Evolutionary conservation across 2,888 invertebrate species (phyloP).

Genomic region (Gymnosoma rotundatum): DNA sequence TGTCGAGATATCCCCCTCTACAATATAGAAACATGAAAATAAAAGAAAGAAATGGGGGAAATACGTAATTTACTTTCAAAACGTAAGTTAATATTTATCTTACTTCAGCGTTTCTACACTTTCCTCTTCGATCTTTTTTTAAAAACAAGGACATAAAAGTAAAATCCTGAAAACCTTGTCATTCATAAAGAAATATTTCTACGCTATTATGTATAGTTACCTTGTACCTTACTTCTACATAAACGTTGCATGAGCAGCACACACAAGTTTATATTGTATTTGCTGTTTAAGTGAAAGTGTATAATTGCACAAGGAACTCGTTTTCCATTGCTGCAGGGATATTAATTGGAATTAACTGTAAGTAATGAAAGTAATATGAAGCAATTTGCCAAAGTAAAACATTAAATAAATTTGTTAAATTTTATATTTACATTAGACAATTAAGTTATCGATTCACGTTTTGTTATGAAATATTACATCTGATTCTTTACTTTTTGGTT

Average conservation of each 20-base stretch:
- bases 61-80: slow-evolving; percentile 63
- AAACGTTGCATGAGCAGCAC: slow-evolving; percentile 37
- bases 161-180: slow-evolving; percentile 34
- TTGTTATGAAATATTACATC: background rate
- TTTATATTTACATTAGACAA: slow-evolving; percentile 29
- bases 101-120: slow-evolving; percentile 15
- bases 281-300: slow-evolving; percentile 19
- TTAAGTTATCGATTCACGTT: too few relatives aligned
- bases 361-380: slow-evolving; percentile 30
- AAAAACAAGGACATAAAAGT: background rate
- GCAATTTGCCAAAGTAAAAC: background rate
- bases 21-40: background rate
- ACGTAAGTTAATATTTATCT: slow-evolving; percentile 67
- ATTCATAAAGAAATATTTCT: slow-evolving; percentile 24
- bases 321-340: slow-evolving; percentile 24
- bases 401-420: slow-evolving; percentile 63
- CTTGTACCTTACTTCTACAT: slow-evolving; percentile 21
- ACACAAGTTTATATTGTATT: slow-evolving; percentile 42
- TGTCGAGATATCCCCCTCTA: too few relatives aligned
- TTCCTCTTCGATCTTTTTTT: background rate
- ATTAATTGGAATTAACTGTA: slow-evolving; percentile 56
- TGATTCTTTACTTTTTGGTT: background rate
- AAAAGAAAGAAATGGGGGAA: slow-evolving; percentile 18
- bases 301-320: background rate
- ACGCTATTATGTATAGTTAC: slow-evolving; percentile 14